Conservation (phyloP, 2,113 vertebrate species). For the Cisticola juncidis region DNA sequence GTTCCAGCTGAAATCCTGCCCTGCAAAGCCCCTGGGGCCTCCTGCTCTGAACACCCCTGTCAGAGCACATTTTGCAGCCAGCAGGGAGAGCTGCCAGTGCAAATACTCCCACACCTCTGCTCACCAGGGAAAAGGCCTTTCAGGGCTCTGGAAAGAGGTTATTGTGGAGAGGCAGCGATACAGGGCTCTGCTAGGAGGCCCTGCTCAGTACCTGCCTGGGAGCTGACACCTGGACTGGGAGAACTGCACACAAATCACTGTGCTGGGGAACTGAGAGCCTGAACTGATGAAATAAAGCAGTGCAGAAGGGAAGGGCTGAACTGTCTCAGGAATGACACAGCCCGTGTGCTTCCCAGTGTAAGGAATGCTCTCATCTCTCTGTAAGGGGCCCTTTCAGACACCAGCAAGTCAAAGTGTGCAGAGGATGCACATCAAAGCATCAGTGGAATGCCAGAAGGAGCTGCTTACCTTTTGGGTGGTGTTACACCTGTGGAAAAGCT, state of each 20-base stretch:
- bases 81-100: slow-evolving; percentile 3
- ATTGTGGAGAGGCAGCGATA: background rate
- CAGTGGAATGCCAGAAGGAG: background rate
- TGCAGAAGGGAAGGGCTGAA: background rate
- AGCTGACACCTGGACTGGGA: background rate
- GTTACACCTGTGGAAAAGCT: background rate
- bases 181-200: background rate
- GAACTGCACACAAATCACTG: background rate
- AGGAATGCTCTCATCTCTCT: fast-evolving
- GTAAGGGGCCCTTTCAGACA: background rate
- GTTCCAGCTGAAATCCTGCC: background rate
- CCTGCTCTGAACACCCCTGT: background rate
- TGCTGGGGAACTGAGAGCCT: background rate
- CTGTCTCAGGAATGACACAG: background rate
- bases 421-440: background rate
- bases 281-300: background rate
- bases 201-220: background rate
- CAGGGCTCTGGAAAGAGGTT: slow-evolving; percentile 15
- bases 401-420: background rate
- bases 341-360: background rate
- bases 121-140: slow-evolving; percentile 7
- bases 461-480: background rate
- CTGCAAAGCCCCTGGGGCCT: background rate
- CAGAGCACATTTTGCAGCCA: background rate
- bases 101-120: slow-evolving; percentile 33